These are phyloP conservation scores for Globodera rostochiensis DNA, from an alignment of 1,140 invertebrate species.

Conservation along the genomic window DNA sequence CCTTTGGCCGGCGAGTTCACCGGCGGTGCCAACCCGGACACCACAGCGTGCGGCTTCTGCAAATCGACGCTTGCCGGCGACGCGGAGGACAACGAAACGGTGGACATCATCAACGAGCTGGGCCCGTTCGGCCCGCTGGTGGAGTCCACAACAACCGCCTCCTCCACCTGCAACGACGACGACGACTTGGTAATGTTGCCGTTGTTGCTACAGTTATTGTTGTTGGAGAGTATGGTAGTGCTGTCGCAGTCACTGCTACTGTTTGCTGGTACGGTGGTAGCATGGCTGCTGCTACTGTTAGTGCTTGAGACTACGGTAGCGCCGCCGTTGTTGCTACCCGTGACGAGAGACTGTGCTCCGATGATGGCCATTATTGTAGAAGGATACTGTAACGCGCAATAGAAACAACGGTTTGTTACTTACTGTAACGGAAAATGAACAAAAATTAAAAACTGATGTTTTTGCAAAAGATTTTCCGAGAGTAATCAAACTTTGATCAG, in stretches of 20 bases:
- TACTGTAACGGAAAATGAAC: too few species aligned
- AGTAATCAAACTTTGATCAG: too few species aligned
- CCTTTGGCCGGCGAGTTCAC: background rate
- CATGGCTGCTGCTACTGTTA: too few species aligned
- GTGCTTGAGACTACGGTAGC: background rate
- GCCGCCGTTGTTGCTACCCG: background rate
- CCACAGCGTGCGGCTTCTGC: background rate
- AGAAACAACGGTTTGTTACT: too few species aligned
- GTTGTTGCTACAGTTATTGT: background rate
- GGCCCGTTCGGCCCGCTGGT: too few species aligned
- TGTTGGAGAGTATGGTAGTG: background rate
- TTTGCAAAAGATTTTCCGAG: too few species aligned
- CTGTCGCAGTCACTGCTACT: background rate
- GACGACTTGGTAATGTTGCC: background rate
- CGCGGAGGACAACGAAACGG: slow-evolving; percentile 2
- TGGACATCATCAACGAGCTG: background rate
- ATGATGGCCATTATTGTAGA: too few species aligned
- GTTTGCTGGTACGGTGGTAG: too few species aligned
- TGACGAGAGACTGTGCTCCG: background rate
- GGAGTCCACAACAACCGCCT: background rate
- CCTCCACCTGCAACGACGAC: background rate
- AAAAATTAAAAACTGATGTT: too few species aligned
- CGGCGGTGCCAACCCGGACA: background rate
- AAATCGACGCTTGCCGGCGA: slow-evolving; percentile 3
- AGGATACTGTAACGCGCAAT: too few species aligned